Conservation (phyloP, 2,888 invertebrate genomes). For the Epiperipatus broadwayi region DNA sequence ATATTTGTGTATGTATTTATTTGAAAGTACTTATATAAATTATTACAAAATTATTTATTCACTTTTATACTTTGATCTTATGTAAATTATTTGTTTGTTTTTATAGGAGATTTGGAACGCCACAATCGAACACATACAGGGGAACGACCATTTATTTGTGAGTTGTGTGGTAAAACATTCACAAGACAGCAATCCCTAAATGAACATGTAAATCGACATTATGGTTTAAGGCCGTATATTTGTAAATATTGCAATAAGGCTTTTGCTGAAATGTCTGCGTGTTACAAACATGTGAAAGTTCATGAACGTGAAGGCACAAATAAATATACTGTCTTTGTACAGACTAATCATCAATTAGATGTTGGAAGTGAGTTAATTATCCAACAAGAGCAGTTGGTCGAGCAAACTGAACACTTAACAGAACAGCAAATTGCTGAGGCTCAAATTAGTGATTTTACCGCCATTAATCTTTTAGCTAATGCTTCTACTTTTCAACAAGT, state of each 20-base stretch:
- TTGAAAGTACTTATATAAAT: background rate
- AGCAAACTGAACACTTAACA: slow-evolving; percentile 11
- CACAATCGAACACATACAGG: slow-evolving; percentile 28
- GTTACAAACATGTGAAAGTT: slow-evolving; percentile 23
- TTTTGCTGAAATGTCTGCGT: slow-evolving; percentile 24
- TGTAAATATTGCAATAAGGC: slow-evolving; percentile 25
- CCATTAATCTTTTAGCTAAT: slow-evolving; percentile 17
- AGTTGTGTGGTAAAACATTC: slow-evolving; percentile 27
- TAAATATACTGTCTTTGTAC: slow-evolving; percentile 16
- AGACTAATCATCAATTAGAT: slow-evolving; percentile 14
- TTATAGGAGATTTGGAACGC: slow-evolving; percentile 26
- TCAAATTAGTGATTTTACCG: slow-evolving; percentile 16
- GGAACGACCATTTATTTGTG: slow-evolving; percentile 27
- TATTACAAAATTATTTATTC: background rate
- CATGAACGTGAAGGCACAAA: slow-evolving; percentile 19
- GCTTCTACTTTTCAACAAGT: slow-evolving; percentile 16
- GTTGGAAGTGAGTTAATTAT: slow-evolving; percentile 15
- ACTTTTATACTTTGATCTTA: background rate
- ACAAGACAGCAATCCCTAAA: slow-evolving; percentile 28
- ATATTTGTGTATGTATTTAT: too few relatives aligned
- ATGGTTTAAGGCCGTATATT: slow-evolving; percentile 25
- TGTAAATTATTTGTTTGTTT: slow-evolving; percentile 12
- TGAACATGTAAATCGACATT: slow-evolving; percentile 29
- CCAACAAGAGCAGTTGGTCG: slow-evolving; percentile 12
- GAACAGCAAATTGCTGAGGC: slow-evolving; percentile 15